Evolutionary conservation across 2,113 vertebrate genomes (phyloP), one percentile per base, ranked within the genome.

Genomic region (Lutjanus erythropterus): DNA sequence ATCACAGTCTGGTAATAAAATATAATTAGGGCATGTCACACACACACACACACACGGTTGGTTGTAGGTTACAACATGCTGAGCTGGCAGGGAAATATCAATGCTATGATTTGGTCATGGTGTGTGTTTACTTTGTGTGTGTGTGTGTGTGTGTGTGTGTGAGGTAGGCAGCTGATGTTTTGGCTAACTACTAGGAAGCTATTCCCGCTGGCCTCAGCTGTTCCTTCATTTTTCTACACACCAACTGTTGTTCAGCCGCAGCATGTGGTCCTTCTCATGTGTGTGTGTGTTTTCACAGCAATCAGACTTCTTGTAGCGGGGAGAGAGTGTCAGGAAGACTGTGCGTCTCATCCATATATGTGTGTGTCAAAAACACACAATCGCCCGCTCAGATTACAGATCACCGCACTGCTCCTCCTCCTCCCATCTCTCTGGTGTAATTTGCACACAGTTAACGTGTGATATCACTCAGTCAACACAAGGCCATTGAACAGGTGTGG

Each of bases 401-500:
- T 55, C 35, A 1, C n/a, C 21, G 47, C 19, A 12, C 49, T 11
- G 1, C 19, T n/a, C 47, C 21, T 0, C 53, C 49, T 18, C 14
- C 50, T 39, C 35, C 1, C 29, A 12, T 59, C 53, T 64, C 60
- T 29, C 47, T 33, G 42, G 50, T 33, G 70, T 83, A 75, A 86
- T 69, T 74, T 81, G 84, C 86, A 59, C 78, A 84, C 72, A 67
- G 82, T 52, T 2, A 74, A 60, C 29, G 78, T 71, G 81, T 80
- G 89, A 91, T 81, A 79, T 75, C 25, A 58, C 74, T 92, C 85
- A 61, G 80, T 88, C 88, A 73, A 88, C 86, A 86, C 79, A 44
- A 75, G 83, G 85, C 75, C 76, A 69, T 71, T 46, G 58, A 84
- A 65, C 92, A 92, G 91, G 91, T 92, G 92, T 72, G 79, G 69